Evolutionary conservation across 2,888 invertebrate species (phyloP), one percentile per base, ranked within the genome.

Genomic region (Orthonychiurus folsomi): DNA sequence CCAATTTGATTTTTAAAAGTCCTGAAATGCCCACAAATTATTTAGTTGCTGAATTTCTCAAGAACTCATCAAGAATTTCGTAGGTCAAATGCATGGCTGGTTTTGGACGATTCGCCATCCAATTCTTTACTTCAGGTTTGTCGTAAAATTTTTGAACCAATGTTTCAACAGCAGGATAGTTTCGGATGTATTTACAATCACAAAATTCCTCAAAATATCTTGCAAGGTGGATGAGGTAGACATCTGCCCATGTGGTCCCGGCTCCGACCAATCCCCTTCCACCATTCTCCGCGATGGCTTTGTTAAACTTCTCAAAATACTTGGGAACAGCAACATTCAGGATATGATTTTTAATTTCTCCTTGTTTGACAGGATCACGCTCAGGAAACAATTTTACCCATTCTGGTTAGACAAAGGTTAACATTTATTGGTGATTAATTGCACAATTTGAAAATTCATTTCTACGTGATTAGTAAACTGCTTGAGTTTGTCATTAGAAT

Each of bases 231-330:
- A 15, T 15, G 15, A 37, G 37, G 37, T 37, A 37, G 15, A 37
- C 15, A 37, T 37, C 37, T 37, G 37, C 37, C 37, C 37, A 37
- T 9, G 9, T 37, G 15, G 15, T 5, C 5, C 37, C 9, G 15
- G 5, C 37, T 37, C 37, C 37, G 15, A 37, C 37, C 37, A 37
- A 37, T 9, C 37, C 37, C 15, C 9, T 15, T 37, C 37, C 37
- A 37, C n/a, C n/a, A 50, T 65, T 65, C 21, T 20, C 25, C 37
- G 58, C 61, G 3, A 63, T 26, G 37, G 50, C 26, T 24, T 63
- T 47, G 28, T 66, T 60, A 27, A 66, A 61, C 52, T 66, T 66
- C 18, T 50, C 47, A 18, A 64, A 61, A 47, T 61, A 64, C 24
- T 64, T 64, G 21, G 58, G 61, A 47, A 55, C 28, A 18, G 23